phyloP scores from a whole-genome alignment of 2,888 invertebrate genomes.

The Linyphia triangularis region DNA sequence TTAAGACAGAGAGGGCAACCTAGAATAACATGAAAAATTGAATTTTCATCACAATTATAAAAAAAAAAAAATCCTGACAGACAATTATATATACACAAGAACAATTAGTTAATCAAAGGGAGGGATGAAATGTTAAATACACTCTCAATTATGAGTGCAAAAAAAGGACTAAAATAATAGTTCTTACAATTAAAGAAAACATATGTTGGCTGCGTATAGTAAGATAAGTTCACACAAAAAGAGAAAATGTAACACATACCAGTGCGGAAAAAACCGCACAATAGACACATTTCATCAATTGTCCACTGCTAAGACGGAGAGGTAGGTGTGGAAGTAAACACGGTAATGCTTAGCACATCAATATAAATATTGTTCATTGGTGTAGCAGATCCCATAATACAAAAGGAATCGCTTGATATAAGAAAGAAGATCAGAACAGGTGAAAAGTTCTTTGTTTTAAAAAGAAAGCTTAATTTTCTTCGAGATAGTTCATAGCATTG shows the following conservation, averaged over 20 bases:
- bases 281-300: conserved; percentile 58
- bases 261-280: conserved; percentile 74
- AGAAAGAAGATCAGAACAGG: conserved; percentile 53
- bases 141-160: too few species aligned
- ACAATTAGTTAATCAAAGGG: too few species aligned
- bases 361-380: conserved; percentile 53
- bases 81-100: too few species aligned
- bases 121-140: too few species aligned
- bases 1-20: too few species aligned
- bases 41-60: too few species aligned
- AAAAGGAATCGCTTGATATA: conserved; percentile 6
- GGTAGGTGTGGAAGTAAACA: conserved; percentile 37
- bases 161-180: too few species aligned
- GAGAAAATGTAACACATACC: conserved; percentile 69
- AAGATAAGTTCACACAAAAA: conserved; percentile 40
- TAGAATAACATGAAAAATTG: too few species aligned
- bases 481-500: conserved; percentile 55
- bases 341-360: conserved; percentile 22
- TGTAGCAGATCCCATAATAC: conserved; percentile 45
- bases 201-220: conserved; percentile 54
- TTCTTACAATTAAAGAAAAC: too few species aligned
- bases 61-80: too few species aligned
- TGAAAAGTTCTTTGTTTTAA: conserved; percentile 67
- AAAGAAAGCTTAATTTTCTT: conserved; percentile 43
- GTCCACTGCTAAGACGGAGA: conserved; percentile 64